A percentile compares a stretch with the other conserved stretches of the same genome.
These are phyloP conservation scores for Ganaspis sp. DNA, from an alignment of 1,140 invertebrate species.

Conservation along the genomic window DNA sequence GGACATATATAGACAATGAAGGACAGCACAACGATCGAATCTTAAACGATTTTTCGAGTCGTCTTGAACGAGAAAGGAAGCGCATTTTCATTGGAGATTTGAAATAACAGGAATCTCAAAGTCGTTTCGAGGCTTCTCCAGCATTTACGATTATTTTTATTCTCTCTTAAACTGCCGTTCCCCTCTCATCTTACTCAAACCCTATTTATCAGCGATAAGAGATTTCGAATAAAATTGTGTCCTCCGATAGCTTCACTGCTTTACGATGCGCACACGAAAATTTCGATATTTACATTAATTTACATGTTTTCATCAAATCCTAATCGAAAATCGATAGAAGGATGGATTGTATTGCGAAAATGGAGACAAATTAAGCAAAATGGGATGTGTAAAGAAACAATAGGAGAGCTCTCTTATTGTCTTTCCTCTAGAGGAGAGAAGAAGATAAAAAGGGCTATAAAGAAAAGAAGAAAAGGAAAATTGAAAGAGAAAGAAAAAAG, in stretches of 20 bases:
- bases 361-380: too few relatives aligned
- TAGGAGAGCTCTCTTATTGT: too few relatives aligned
- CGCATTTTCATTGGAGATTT: slow-evolving; percentile 16
- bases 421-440: too few relatives aligned
- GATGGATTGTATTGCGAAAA: too few relatives aligned
- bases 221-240: slow-evolving; percentile 57
- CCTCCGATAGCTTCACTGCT: not conserved
- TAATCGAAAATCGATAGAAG: too few relatives aligned
- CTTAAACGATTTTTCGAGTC: slow-evolving; percentile 47
- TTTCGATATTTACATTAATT: not conserved
- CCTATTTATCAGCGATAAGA: slow-evolving; percentile 65
- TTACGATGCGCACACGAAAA: not conserved
- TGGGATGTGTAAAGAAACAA: too few relatives aligned
- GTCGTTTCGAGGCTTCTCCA: slow-evolving; percentile 38
- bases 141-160: slow-evolving; percentile 66
- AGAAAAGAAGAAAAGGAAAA: too few relatives aligned
- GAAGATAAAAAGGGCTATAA: too few relatives aligned
- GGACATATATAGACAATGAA: slow-evolving; percentile 41
- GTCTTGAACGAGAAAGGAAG: not conserved
- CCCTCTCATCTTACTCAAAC: slow-evolving; percentile 50
- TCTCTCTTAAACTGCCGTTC: slow-evolving; percentile 57
- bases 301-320: too few relatives aligned
- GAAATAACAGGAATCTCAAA: slow-evolving; percentile 32
- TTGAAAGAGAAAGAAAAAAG: too few relatives aligned
- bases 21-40: slow-evolving; percentile 41